Conservation (phyloP, 2,113 vertebrate species). For the Beaufortia kweichowensis region DNA sequence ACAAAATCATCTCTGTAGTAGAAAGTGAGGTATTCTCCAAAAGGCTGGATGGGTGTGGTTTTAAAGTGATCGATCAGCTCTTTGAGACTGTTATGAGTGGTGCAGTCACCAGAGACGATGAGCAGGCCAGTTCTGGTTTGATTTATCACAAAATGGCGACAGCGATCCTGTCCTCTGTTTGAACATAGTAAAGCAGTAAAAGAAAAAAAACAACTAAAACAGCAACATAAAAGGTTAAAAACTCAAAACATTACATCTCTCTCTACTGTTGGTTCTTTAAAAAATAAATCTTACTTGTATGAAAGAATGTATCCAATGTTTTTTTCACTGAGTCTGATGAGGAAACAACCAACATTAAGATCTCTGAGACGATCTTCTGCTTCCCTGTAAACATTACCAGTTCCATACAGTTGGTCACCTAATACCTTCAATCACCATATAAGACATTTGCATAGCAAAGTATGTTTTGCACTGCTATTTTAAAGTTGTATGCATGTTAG, state of each 20-base stretch:
- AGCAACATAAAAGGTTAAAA: neutral
- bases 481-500: neutral
- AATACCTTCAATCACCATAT: neutral
- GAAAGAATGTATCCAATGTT: conserved; percentile 82
- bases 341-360: conserved; percentile 76
- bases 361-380: conserved; percentile 78
- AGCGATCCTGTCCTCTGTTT: conserved; percentile 79
- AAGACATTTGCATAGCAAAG: neutral
- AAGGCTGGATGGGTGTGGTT: conserved; percentile 74
- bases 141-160: conserved; percentile 83
- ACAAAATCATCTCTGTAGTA: neutral
- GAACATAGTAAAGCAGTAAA: conserved; percentile 1
- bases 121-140: conserved; percentile 71
- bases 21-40: conserved; percentile 78
- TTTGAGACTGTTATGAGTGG: conserved; percentile 66
- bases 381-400: conserved; percentile 65
- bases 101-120: conserved; percentile 73
- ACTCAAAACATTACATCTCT: neutral
- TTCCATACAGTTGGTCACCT: neutral
- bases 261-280: neutral
- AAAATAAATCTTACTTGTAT: conserved; percentile 75
- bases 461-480: neutral
- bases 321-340: conserved; percentile 82
- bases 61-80: conserved; percentile 77
- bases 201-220: neutral